phyloP scores from a whole-genome alignment of 92 coral and sea anemone genomes.

The Phenganax stokvisi region DNA sequence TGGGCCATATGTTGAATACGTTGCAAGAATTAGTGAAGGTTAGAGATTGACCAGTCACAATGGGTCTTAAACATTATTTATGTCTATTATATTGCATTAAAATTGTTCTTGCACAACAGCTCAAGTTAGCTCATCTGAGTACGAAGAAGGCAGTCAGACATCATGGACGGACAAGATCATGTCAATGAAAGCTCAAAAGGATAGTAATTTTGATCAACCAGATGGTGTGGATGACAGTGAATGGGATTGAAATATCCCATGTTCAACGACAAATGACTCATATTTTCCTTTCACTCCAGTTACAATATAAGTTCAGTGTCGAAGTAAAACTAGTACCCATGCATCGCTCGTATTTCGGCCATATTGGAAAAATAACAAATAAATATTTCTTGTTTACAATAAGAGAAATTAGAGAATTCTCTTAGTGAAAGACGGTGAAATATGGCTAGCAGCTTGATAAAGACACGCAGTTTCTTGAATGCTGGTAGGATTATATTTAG shows the following conservation, averaged over 20 bases:
- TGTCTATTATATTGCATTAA: no score
- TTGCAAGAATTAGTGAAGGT: conserved; percentile 40
- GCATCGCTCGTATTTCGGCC: background rate
- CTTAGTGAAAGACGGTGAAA: background rate
- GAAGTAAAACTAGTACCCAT: background rate
- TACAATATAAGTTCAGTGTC: no score
- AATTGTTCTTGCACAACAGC: background rate
- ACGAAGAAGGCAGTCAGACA: conserved; percentile 60
- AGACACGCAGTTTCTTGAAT: conserved; percentile 8
- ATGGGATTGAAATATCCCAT: conserved; percentile 54
- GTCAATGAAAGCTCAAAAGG: conserved; percentile 61
- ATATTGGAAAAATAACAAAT: background rate
- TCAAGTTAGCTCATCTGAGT: conserved; percentile 48
- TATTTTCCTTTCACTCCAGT: no score
- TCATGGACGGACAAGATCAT: conserved; percentile 95
- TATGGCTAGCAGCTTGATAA: conserved; percentile 30
- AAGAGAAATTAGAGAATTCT: background rate
- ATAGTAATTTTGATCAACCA: conserved; percentile 51
- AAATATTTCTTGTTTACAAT: background rate
- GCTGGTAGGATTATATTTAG: conserved; percentile 2
- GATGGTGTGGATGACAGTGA: conserved; percentile 81
- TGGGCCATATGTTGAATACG: conserved; percentile 72
- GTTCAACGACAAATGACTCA: no score
- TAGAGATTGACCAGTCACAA: background rate
- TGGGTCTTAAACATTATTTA: background rate